A percentile compares a stretch with the other conserved stretches of the same genome.
These are phyloP conservation scores for Tautogolabrus adspersus DNA, from an alignment of 2,113 vertebrate genomes.

Conservation along the genomic window DNA sequence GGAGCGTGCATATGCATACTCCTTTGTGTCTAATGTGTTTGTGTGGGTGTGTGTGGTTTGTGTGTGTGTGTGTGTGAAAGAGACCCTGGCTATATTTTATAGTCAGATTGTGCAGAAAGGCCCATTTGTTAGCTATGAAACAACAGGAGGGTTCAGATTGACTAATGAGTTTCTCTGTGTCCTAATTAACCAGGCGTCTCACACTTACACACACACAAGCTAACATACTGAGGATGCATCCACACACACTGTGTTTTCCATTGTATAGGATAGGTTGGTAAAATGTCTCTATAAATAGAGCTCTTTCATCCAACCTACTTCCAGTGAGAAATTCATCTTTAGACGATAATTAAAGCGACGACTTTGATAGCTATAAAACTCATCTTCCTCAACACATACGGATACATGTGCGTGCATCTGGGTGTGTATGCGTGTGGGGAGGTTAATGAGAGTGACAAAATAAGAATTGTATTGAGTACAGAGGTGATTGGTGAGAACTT, in stretches of 20 bases:
- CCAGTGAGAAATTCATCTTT: constrained; percentile 85
- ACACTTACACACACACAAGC: constrained; percentile 45
- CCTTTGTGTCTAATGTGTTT: constrained; percentile 37
- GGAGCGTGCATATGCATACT: constrained; percentile 55
- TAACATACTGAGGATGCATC: constrained; percentile 18
- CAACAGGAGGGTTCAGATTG: constrained; percentile 85
- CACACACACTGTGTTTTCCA: constrained; percentile 41
- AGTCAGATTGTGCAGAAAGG: constrained; percentile 77
- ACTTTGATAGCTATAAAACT: constrained; percentile 74
- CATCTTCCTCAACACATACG: constrained; percentile 67
- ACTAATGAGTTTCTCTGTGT: constrained; percentile 88
- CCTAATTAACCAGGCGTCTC: constrained; percentile 86
- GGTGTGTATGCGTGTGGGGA: constrained; percentile 48
- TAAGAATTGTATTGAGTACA: constrained; percentile 49
- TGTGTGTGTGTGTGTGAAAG: constrained; percentile 6
- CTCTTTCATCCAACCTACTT: constrained; percentile 86
- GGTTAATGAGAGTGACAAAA: constrained; percentile 63
- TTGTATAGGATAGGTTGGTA: constrained; percentile 77
- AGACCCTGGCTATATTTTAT: constrained; percentile 77
- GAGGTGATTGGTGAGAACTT: constrained; percentile 51
- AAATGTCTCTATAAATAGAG: constrained; percentile 86
- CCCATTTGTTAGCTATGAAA: constrained; percentile 84
- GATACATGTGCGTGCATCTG: constrained; percentile 10
- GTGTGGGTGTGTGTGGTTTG: constrained; percentile 14
- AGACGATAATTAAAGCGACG: constrained; percentile 86